Percentiles rank a stretch among this genome's conserved stretches.
Evolutionary conservation across 2,888 invertebrate species (phyloP).

Genomic region (Mythimna impura): DNA sequence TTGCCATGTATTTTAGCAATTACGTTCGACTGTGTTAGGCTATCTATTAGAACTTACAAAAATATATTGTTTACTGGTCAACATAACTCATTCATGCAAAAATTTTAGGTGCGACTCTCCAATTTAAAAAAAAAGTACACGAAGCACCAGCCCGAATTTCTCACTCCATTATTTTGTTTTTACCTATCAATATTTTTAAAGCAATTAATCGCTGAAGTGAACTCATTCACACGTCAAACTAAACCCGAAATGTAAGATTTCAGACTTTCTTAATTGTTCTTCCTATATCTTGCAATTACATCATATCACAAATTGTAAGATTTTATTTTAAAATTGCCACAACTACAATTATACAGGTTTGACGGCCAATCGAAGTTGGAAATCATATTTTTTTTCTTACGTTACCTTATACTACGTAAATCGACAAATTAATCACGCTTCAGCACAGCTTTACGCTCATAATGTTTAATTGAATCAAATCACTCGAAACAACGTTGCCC

Average conservation of each 20-base stretch:
- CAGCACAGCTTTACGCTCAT: conserved; percentile 73
- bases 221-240: conserved; percentile 41
- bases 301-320: conserved; percentile 47
- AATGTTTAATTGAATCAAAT: conserved; percentile 86
- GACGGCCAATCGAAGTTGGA: conserved; percentile 49
- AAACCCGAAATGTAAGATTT: conserved; percentile 54
- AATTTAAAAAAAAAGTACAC: conserved; percentile 40
- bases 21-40: conserved; percentile 8
- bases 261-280: conserved; percentile 56
- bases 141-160: conserved; percentile 44
- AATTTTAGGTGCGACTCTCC: conserved; percentile 13
- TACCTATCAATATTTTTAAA: conserved; percentile 34
- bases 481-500: conserved; percentile 79
- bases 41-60: conserved; percentile 15
- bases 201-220: conserved; percentile 41
- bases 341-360: conserved; percentile 62
- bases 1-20: conserved; percentile 35
- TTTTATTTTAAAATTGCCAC: conserved; percentile 52
- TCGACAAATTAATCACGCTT: conserved; percentile 73
- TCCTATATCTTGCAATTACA: conserved; percentile 55
- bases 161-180: conserved; percentile 50
- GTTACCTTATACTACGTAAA: conserved; percentile 65
- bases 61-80: conserved; percentile 12
- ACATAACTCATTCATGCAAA: conserved; percentile 51
- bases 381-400: conserved; percentile 61